Base-by-base conservation (phyloP, 2,888 invertebrate species). In the Cryptophagus acutangulus region DNA sequence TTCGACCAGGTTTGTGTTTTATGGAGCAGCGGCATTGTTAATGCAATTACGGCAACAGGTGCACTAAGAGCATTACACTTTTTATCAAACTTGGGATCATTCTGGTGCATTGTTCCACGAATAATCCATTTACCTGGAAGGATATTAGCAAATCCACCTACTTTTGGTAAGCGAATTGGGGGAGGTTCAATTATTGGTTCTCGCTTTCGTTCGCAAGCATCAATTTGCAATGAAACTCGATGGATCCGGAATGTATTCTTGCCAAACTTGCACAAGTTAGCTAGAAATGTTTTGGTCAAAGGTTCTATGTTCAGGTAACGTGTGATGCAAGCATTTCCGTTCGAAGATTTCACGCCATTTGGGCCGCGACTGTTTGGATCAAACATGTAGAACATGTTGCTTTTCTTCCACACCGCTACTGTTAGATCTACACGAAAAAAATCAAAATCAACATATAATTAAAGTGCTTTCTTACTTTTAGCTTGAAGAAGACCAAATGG, bases 1-100 rank as follows among this genome's bases (percentile, higher is more conserved):
- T 70, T 65, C 3, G 77, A 75, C 82, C 82, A 82, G 2, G 75
- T 69, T 31, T 72, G 71, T 0, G 79, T 72, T 3, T 75, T 71
- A 5, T 79, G 74, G 0, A 79, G 59, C 48, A 74, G 70, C 0
- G 77, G 71, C 79, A 81, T 79, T 13, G 76, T 76, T 0, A 76
- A 67, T 0, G 75, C 72, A 1, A 76, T 74, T 0, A 80, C 58
- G 0, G 80, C 78, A 1, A 74, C 74, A 3, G 75, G 73, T 0
- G 79, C 68, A 1, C 77, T 76, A 40, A 80, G 76, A 1, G 72
- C 65, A 1, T 74, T 58, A 0, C 71, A 58, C 15, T 72, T 73
- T 25, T 74, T 68, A 0, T 68, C 72, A 59, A 80, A 81, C 43
- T 73, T 73, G 33, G 45, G 46, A 40, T 70, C 63, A 41, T 79